Base-by-base conservation (phyloP, 2,113 vertebrate species). In the Pangasianodon gigas region DNA sequence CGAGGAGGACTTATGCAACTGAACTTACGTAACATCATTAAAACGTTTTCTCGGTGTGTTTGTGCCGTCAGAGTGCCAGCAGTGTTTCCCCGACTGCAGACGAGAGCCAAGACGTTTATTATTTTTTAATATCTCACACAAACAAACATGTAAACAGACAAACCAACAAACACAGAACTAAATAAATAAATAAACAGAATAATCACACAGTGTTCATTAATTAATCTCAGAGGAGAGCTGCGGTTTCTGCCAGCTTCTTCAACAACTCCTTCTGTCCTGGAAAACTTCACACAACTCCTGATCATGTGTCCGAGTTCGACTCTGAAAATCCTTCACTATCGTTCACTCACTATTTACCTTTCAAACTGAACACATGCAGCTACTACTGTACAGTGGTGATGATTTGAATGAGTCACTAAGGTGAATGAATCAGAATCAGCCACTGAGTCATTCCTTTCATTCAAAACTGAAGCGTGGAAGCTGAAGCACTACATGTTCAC, bases 11-110 rank as follows among this genome's bases (percentile, higher is more conserved):
- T 95, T 95, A 93, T 91, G 90, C 92, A 95, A 94, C 37, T 62
- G 29, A 75, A 65, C 84, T 94, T 95, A 93, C 80, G 85, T 92
- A 93, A 94, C 81, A 90, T 91, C 92, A 94, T 95, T 93, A 94
- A 92, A 94, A 91, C 81, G 3, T 37, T 69, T 71, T 92, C 91
- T 88, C 54, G 48, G 93, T 93, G 90, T 92, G 18, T 41, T 79
- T 71, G 44, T 90, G 18, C 58, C 84, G 14, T 79, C 83, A 85
- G 52, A 2, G 16, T 62, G 82, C 14, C 74, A 79, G 86, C 77
- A 65, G 67, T 60, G 60, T 88, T 88, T 91, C 37, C 46, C 52
- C 14, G 21, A 83, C 24, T 56, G 10, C 52, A 79, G 32, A 9
- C 37, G 0, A 37, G n/a, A 56, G 51, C 80, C n/a, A 56, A 37